Percentiles rank a stretch among this genome's conserved stretches.
phyloP scores from a whole-genome alignment of 2,888 invertebrate genomes.

The Himalopsyche japonica region DNA sequence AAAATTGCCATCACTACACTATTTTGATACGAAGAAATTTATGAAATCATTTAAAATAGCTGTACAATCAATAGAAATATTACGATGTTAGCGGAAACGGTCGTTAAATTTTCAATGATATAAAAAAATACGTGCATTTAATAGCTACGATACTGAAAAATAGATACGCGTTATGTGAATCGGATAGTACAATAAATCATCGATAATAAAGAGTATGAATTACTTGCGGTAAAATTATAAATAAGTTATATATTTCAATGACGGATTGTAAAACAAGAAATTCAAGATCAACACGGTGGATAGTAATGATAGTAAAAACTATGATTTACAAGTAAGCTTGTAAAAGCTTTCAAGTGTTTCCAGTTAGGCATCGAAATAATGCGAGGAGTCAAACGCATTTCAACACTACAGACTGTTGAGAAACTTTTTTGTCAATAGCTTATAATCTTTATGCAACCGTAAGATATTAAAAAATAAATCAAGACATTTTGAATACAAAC shows the following conservation, averaged over 20 bases:
- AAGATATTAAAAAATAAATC: not conserved
- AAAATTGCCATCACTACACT: no score
- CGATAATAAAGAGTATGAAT: not conserved
- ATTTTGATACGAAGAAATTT: no score
- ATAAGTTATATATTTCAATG: not conserved
- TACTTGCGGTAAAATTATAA: not conserved
- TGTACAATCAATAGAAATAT: no score
- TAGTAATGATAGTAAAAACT: not conserved
- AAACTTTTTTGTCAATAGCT: not conserved
- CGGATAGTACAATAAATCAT: not conserved
- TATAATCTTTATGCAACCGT: no score
- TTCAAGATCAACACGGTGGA: not conserved
- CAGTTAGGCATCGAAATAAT: not conserved
- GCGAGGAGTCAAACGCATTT: not conserved
- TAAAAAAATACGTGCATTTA: no score
- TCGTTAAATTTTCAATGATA: no score
- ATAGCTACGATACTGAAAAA: no score
- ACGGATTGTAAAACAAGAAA: not conserved
- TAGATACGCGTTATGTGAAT: not conserved
- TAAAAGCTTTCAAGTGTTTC: not conserved
- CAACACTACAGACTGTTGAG: not conserved
- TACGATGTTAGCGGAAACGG: no score
- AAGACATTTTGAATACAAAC: not conserved
- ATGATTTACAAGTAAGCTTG: not conserved
- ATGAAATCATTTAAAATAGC: no score